Evolutionary conservation across 2,797 vertebrate genomes (phyloP), one percentile per base, ranked within the genome.

Genomic region (Cryptoblepharus egeriae): DNA sequence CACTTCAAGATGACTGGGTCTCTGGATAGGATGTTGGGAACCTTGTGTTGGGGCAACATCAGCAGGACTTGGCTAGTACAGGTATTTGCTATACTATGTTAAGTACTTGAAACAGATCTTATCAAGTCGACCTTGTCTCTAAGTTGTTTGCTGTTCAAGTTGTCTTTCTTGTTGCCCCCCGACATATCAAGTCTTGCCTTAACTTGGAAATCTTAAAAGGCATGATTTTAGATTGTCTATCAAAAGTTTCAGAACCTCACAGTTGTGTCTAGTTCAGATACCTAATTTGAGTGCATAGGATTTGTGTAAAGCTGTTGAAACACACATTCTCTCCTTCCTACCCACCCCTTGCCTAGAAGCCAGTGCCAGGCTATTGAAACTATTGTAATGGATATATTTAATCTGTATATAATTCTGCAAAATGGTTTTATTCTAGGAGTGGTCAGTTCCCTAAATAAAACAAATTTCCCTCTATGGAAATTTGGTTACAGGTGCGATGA

Each of bases 401-500:
- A 35, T 28, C 39, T 64, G 60, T 32, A 3, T 68, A 16, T 80
- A 37, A 52, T 57, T 37, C 61, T 37, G 49, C 63, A 24, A 8
- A 9, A 28, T 18, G 49, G 35, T 45, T 65, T 30, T 18, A 1
- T 63, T 63, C 16, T 42, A 16, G 5, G 28, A 69, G 16, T 45
- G 9, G n/a, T 57, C n/a, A 7, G 32, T 64, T 26, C 37, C 22
- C 20, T 39, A 57, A 28, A 57, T 52, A 42, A 55, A 55, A 13
- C 52, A 55, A 13, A 55, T 12, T 39, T 77, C 30, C n/a, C 37
- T 35, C 24, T 57, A 8, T n/a, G 55, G 28, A 58, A 37, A 2
- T 5, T 26, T 24, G 0, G 3, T 18, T 55, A 55, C 55, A 4
- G 55, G 15, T 10, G 1, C 0, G 0, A 68, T 49, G 39, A 42